A percentile compares a stretch with the other conserved stretches of the same genome.
These are phyloP conservation scores for Palythoa heliodiscus DNA, from an alignment of 92 coral and sea anemone genomes.

Conservation along the genomic window DNA sequence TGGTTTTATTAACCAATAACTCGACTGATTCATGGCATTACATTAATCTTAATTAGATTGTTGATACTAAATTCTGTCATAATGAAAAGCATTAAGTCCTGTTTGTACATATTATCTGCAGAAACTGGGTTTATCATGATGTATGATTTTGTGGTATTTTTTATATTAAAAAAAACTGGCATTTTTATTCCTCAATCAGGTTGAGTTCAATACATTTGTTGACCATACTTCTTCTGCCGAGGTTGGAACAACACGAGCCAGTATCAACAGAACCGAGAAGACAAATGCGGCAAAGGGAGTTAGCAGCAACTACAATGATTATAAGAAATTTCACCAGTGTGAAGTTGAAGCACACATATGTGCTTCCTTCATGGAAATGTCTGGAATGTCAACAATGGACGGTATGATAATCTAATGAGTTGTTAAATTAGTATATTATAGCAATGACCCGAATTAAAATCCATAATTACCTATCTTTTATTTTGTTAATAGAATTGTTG, in stretches of 20 bases:
- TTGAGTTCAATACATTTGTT: conserved; percentile 44
- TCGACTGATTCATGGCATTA: too few relatives aligned
- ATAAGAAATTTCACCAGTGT: conserved; percentile 29
- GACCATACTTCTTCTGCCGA: conserved; percentile 47
- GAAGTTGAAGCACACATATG: conserved; percentile 50
- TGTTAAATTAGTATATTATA: conserved; percentile 7
- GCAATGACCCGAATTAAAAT: conserved; percentile 10
- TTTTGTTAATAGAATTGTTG: conserved; percentile 4
- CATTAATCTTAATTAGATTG: too few relatives aligned
- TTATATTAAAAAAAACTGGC: too few relatives aligned
- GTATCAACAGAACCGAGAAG: conserved; percentile 53
- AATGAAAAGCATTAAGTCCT: too few relatives aligned
- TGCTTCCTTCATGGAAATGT: conserved; percentile 63
- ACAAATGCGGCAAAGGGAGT: conserved; percentile 5
- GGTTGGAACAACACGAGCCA: conserved; percentile 54
- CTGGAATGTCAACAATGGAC: conserved; percentile 52
- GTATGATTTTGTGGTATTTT: too few relatives aligned
- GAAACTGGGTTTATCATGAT: too few relatives aligned
- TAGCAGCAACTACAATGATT: conserved; percentile 12
- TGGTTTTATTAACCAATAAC: too few relatives aligned
- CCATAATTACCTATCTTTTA: conserved; percentile 11
- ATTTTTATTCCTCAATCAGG: conserved; percentile 10
- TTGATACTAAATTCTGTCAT: too few relatives aligned
- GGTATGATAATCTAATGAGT: conserved; percentile 22
- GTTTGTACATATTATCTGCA: too few relatives aligned